Conservation (phyloP, 1,140 invertebrate species). For the Papilio dardanus region DNA sequence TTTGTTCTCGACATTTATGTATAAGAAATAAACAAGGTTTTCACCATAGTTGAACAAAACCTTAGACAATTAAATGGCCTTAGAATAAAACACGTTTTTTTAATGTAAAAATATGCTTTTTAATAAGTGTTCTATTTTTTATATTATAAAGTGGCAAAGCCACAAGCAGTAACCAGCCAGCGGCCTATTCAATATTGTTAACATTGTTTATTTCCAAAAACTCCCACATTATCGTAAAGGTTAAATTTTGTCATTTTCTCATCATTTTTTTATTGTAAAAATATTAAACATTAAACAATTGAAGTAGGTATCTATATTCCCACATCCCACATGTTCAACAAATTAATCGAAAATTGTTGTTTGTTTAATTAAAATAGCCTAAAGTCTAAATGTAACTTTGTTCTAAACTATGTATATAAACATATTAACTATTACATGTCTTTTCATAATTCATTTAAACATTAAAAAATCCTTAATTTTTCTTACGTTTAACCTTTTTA, state of each 20-base stretch:
- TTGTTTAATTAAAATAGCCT: not conserved
- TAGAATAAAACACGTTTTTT: not conserved
- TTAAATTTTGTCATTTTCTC: no score
- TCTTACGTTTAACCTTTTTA: conserved; percentile 41
- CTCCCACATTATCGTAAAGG: not conserved
- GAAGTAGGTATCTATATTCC: no score
- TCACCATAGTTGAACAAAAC: not conserved
- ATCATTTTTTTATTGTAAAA: no score
- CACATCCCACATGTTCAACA: not conserved
- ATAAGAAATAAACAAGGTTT: not conserved
- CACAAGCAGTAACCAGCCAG: not conserved
- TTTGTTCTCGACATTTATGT: not conserved
- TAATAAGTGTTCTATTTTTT: not conserved
- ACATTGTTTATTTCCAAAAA: not conserved
- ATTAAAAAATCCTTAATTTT: conserved; percentile 14
- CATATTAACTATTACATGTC: not conserved
- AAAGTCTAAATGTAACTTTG: not conserved
- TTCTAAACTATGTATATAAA: not conserved
- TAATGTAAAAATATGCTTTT: not conserved
- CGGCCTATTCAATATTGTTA: not conserved
- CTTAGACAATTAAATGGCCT: not conserved
- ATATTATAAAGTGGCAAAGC: not conserved
- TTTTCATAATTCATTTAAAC: not conserved
- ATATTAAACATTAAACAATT: no score
- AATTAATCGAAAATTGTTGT: no score